Conservation (phyloP, 2,113 vertebrate genomes). For the Clarias batrachus region DNA sequence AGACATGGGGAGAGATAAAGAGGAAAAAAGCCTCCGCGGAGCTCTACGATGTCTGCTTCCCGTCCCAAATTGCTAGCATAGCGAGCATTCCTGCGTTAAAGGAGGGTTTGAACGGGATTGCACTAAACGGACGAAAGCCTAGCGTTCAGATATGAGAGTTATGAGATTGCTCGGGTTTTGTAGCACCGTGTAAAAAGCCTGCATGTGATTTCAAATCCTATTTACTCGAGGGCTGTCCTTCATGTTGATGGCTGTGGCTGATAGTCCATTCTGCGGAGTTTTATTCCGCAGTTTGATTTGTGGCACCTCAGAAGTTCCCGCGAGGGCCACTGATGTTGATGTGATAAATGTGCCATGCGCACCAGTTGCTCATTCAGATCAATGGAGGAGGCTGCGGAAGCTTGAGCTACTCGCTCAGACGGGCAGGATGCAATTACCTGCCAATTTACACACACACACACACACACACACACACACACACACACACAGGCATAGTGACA, state of each 20-base stretch:
- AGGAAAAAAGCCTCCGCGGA: slow-evolving; percentile 33
- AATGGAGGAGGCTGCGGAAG: slow-evolving; percentile 37
- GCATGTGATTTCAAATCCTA: slow-evolving; percentile 48
- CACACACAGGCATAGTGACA: background rate
- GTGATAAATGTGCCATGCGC: slow-evolving; percentile 48
- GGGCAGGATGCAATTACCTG: slow-evolving; percentile 41
- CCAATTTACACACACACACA: slow-evolving; percentile 17
- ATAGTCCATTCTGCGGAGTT: slow-evolving; percentile 46
- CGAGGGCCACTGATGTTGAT: slow-evolving; percentile 45
- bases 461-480: background rate
- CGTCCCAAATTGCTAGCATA: slow-evolving; percentile 49
- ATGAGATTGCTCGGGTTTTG: slow-evolving; percentile 37
- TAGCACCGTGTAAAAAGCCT: slow-evolving; percentile 19
- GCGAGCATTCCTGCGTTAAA: slow-evolving; percentile 48
- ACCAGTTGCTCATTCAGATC: slow-evolving; percentile 43
- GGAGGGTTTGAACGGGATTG: slow-evolving; percentile 6
- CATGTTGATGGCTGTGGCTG: slow-evolving; percentile 51
- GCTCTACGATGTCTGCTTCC: slow-evolving; percentile 23
- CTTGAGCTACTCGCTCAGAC: slow-evolving; percentile 31
- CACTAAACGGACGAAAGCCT: slow-evolving; percentile 1
- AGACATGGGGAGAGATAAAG: slow-evolving; percentile 28
- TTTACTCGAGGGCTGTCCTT: slow-evolving; percentile 47
- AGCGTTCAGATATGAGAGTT: slow-evolving; percentile 17
- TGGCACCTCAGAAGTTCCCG: slow-evolving; percentile 31
- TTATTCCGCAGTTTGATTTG: slow-evolving; percentile 55